Evolutionary conservation across 2,113 vertebrate species (phyloP), one percentile per base, ranked within the genome.

Genomic region (Macquaria australasica): DNA sequence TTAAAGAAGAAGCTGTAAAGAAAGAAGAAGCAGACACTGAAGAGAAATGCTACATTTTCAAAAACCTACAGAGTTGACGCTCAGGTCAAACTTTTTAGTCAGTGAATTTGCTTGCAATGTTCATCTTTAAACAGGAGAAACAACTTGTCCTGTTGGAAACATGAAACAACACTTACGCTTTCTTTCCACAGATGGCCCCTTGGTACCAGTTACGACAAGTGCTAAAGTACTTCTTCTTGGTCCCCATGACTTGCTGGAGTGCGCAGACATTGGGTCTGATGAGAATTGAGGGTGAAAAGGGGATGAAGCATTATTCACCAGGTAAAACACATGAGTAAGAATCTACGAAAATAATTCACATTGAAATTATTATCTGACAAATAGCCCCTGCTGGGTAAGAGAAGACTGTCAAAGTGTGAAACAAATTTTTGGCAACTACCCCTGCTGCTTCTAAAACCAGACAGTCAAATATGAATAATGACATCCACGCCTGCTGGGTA

Each of bases 131-230:
- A 48, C 8, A 69, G 39, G 10, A 62, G 43, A 41, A 66, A 70
- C 11, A 69, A 70, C 20, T 51, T 62, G 41, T 48, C 37, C 55
- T 45, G 43, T 11, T 72, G 41, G 73, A 88, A 76, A 81, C 43
- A 75, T 58, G 64, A 93, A 79, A 23, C 10, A 58, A 74, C 77
- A 99, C 98, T 98, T 95, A 99, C 98, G 98, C 97, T 96, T 98
- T 97, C 89, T 97, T 99, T 80, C 97, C 98, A 89, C 98, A 99
- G 94, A 99, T 99, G 89, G 97, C 78, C 91, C 96, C 96, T 78
- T 96, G 97, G 92, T 99, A 97, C 98, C 98, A 99, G 86, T 99
- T 99, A 92, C 97, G 97, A 88, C 98, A 99, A 69, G 98, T 99
- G 90, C 97, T 99, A 89, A 98, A 99, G 85, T 99, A 99, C 92